These are phyloP conservation scores for Geophilus truncorum DNA, from an alignment of 2,888 invertebrate genomes.

Conservation along the genomic window DNA sequence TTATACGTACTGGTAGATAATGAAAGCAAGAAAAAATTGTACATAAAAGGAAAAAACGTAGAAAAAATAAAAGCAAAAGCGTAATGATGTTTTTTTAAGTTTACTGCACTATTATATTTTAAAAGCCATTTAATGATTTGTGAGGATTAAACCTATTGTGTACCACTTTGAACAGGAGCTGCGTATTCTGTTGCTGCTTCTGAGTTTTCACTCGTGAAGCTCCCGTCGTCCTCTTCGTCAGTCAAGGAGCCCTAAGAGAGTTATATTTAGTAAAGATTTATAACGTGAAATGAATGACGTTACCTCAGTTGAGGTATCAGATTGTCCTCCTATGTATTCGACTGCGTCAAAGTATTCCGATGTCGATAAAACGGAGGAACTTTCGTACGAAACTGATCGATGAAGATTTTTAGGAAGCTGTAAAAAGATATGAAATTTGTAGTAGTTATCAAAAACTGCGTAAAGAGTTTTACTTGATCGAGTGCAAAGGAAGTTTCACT, in stretches of 20 bases:
- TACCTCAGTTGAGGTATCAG: conserved; percentile 69
- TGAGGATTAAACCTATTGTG: conserved; percentile 35
- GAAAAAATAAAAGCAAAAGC: too few relatives aligned
- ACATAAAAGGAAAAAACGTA: too few relatives aligned
- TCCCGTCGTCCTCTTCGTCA: conserved; percentile 52
- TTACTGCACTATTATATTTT: not conserved
- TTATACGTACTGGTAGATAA: not conserved
- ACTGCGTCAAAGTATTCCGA: conserved; percentile 79
- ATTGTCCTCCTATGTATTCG: conserved; percentile 53
- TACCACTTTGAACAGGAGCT: conserved; percentile 40
- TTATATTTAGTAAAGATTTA: not conserved
- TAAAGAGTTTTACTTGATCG: conserved; percentile 32
- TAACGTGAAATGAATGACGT: conserved; percentile 49
- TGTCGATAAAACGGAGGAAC: conserved; percentile 64
- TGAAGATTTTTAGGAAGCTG: conserved; percentile 54
- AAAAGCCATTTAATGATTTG: conserved; percentile 34
- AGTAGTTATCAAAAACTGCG: not conserved
- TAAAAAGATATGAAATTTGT: not conserved
- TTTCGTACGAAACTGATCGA: conserved; percentile 67
- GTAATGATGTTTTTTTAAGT: not conserved
- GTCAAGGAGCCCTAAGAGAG: conserved; percentile 37
- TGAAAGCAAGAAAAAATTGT: not conserved
- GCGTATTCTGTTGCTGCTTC: conserved; percentile 52
- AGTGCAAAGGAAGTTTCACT: conserved; percentile 50
- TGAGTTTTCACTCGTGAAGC: conserved; percentile 64